Evolutionary conservation across 1,140 invertebrate genomes (phyloP).

Genomic region (Rhagoletis zephyria): DNA sequence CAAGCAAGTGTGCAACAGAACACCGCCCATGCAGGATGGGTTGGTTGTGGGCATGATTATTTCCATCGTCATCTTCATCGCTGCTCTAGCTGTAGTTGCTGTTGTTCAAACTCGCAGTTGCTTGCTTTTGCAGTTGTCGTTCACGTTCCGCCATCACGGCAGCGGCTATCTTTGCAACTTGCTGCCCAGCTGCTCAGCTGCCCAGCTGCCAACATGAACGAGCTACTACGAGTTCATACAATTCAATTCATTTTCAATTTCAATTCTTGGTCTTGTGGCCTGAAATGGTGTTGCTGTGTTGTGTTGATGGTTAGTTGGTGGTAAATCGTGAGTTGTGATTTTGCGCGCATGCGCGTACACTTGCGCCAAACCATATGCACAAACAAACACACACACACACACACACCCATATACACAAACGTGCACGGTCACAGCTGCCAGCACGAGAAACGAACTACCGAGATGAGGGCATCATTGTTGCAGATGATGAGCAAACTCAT

Average conservation of each 20-base stretch:
- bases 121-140: background rate
- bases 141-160: constrained; percentile 15
- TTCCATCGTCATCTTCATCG: constrained; percentile 28
- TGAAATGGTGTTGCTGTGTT: background rate
- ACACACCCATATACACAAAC: too few species aligned
- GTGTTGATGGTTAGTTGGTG: background rate
- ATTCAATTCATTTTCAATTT: constrained; percentile 53
- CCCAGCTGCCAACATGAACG: constrained; percentile 34
- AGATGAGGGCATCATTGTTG: background rate
- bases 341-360: constrained; percentile 44
- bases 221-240: constrained; percentile 34
- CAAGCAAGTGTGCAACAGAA: background rate
- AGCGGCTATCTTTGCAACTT: background rate
- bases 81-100: background rate
- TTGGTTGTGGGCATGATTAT: background rate
- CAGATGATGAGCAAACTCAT: constrained; percentile 28
- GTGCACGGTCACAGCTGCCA: background rate
- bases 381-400: too few species aligned
- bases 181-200: background rate
- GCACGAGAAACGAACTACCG: background rate
- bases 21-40: constrained; percentile 28
- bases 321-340: constrained; percentile 46
- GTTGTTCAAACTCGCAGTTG: background rate
- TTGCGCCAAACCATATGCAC: constrained; percentile 2
- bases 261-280: constrained; percentile 28